phyloP scores from a whole-genome alignment of 2,797 vertebrate genomes.

The Lepus townsendii region DNA sequence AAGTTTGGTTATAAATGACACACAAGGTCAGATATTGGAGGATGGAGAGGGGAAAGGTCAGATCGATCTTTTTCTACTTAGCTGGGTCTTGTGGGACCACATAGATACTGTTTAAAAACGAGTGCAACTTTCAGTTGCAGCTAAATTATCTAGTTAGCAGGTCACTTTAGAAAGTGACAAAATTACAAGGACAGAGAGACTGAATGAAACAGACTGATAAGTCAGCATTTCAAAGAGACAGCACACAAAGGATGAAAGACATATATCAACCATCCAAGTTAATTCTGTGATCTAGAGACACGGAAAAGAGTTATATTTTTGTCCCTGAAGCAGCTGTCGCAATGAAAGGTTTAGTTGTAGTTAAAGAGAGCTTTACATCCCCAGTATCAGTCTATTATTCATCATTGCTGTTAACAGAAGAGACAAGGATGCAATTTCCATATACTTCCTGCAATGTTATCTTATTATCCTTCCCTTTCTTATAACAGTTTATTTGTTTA shows the following conservation, averaged over 20 bases:
- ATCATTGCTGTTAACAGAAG: background rate
- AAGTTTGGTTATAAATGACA: slow-evolving; percentile 25
- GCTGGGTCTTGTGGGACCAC: background rate
- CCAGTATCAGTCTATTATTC: background rate
- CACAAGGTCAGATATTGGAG: background rate
- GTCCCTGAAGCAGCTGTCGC: background rate
- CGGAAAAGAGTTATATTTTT: background rate
- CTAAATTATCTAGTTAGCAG: slow-evolving; percentile 46
- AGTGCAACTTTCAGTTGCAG: background rate
- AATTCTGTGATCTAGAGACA: background rate
- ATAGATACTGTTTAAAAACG: background rate
- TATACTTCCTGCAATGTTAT: background rate
- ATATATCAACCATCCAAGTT: background rate
- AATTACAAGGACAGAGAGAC: background rate
- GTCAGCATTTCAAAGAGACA: background rate
- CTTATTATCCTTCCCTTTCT: slow-evolving; percentile 51
- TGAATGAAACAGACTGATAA: background rate
- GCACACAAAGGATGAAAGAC: background rate
- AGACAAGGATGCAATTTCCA: background rate
- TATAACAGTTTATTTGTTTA: slow-evolving; percentile 3
- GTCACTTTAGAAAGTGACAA: slow-evolving; percentile 32
- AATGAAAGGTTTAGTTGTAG: background rate
- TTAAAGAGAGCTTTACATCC: background rate
- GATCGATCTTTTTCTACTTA: background rate
- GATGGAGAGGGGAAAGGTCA: background rate